A percentile compares a stretch with the other conserved stretches of the same genome.
These are phyloP conservation scores for Agrypnia vestita DNA, from an alignment of 1,140 invertebrate genomes.

Conservation along the genomic window DNA sequence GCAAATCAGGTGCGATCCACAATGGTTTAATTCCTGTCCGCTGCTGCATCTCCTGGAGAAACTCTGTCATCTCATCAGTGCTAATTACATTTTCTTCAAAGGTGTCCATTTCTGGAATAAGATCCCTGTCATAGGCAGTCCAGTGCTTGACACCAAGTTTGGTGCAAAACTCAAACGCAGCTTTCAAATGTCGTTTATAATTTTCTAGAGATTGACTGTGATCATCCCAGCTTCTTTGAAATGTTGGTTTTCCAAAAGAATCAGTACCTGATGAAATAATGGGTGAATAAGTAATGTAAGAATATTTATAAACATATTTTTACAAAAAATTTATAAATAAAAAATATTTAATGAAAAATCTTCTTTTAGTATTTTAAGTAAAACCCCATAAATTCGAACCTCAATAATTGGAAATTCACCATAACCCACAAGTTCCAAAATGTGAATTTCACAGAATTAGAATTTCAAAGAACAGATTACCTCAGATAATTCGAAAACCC, in stretches of 20 bases:
- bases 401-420: too few species aligned
- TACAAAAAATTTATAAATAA: too few species aligned
- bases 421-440: too few species aligned
- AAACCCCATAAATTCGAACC: too few species aligned
- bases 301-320: too few species aligned
- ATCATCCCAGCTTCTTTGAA: slow-evolving; percentile 76
- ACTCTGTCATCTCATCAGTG: slow-evolving; percentile 76
- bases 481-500: too few species aligned
- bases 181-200: slow-evolving; percentile 76
- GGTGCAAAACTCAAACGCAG: slow-evolving; percentile 77
- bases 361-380: too few species aligned
- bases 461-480: too few species aligned
- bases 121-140: slow-evolving; percentile 77
- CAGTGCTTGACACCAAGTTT: slow-evolving; percentile 79
- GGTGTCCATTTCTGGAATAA: slow-evolving; percentile 69
- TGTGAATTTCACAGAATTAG: too few species aligned
- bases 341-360: too few species aligned
- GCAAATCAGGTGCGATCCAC: slow-evolving; percentile 78
- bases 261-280: slow-evolving; percentile 68
- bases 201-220: slow-evolving; percentile 74
- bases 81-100: slow-evolving; percentile 74
- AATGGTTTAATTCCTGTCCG: slow-evolving; percentile 75
- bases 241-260: slow-evolving; percentile 70
- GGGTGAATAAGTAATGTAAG: too few species aligned
- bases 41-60: slow-evolving; percentile 74